Percentiles rank a stretch among this genome's conserved stretches.
Conservation (phyloP, 2,888 invertebrate species). For the Candidula unifasciata region DNA sequence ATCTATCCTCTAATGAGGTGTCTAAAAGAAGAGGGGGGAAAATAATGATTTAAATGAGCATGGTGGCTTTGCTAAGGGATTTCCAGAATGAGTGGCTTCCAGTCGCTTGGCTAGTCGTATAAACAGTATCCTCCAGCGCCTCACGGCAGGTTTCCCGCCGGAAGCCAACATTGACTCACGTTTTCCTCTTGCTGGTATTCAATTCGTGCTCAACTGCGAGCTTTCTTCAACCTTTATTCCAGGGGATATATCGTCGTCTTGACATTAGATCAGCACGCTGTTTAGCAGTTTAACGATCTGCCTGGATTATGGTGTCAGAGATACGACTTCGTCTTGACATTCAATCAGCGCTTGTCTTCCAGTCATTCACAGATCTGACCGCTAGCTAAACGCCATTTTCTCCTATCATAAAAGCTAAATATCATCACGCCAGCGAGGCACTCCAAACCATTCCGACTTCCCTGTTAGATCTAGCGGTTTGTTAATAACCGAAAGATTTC, state of each 20-base stretch:
- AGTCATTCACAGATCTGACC: slow-evolving; percentile 38
- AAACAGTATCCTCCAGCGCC: slow-evolving; percentile 29
- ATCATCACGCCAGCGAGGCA: slow-evolving; percentile 13
- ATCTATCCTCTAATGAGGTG: slow-evolving; percentile 33
- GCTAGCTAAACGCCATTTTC: slow-evolving; percentile 42
- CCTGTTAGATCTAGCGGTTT: slow-evolving; percentile 12
- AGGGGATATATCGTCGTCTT: slow-evolving; percentile 36
- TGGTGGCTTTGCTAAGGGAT: neutral
- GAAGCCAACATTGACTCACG: slow-evolving; percentile 37
- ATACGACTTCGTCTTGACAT: slow-evolving; percentile 42
- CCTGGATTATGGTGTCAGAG: slow-evolving; percentile 9
- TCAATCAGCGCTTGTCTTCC: slow-evolving; percentile 32
- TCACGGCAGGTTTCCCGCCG: slow-evolving; percentile 35
- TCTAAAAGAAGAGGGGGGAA: neutral
- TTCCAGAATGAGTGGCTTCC: slow-evolving; percentile 36
- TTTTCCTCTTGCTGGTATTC: slow-evolving; percentile 26
- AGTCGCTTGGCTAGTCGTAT: slow-evolving; percentile 22
- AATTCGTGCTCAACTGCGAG: slow-evolving; percentile 40
- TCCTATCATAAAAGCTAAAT: slow-evolving; percentile 7
- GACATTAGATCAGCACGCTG: slow-evolving; percentile 43
- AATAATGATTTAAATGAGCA: slow-evolving; percentile 27
- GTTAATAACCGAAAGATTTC: slow-evolving; percentile 31
- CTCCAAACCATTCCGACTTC: slow-evolving; percentile 27
- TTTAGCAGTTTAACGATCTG: slow-evolving; percentile 46
- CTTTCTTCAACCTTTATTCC: slow-evolving; percentile 40